Evolutionary conservation across 2,888 invertebrate genomes (phyloP).

Genomic region (Polietes domitor): DNA sequence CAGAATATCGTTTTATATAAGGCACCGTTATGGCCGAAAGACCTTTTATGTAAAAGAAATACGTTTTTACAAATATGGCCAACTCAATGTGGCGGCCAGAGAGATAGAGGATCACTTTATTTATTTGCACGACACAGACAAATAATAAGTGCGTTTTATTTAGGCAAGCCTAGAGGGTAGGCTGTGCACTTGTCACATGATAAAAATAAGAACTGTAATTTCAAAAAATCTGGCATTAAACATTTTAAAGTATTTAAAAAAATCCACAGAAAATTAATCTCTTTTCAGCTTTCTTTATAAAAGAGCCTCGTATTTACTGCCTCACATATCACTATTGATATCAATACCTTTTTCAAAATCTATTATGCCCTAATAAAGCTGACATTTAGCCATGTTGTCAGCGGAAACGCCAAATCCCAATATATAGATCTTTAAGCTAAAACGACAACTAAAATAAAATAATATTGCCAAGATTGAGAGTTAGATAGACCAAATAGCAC

Average conservation of each 20-base stretch:
- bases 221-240: no score
- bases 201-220: no score
- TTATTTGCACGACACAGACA: neutral
- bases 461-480: slow-evolving; percentile 20
- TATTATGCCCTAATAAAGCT: slow-evolving; percentile 61
- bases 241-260: no score
- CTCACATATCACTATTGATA: neutral
- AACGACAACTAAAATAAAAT: slow-evolving; percentile 54
- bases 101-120: neutral
- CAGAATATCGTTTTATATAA: slow-evolving; percentile 18
- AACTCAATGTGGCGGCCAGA: neutral
- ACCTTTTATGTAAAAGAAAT: slow-evolving; percentile 44
- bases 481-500: slow-evolving; percentile 37
- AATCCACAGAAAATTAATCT: no score
- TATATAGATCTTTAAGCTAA: slow-evolving; percentile 44
- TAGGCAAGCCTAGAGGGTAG: no score
- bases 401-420: neutral
- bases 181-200: no score
- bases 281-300: no score
- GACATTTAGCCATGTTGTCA: no score
- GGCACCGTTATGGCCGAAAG: slow-evolving; percentile 21
- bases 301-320: neutral
- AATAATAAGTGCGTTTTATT: no score
- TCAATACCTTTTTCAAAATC: slow-evolving; percentile 47
- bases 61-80: neutral